Percentiles rank a stretch among this genome's conserved stretches.
Conservation (phyloP, 2,797 vertebrate genomes). For the Heteromormyrus szaboi region DNA sequence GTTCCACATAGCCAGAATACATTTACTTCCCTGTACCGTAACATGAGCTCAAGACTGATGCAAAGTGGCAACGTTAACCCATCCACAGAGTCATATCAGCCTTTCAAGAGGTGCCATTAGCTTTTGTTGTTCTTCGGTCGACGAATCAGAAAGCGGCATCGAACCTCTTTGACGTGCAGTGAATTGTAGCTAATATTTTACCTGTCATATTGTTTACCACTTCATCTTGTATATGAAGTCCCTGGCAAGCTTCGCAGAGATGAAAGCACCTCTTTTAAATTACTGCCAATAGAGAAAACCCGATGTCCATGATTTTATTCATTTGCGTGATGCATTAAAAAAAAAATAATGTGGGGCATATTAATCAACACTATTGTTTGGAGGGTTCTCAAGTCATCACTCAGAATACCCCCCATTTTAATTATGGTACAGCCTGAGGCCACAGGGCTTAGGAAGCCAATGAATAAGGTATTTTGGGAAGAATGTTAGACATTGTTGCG, state of each 20-base stretch:
- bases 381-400: background rate
- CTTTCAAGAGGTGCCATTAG: background rate
- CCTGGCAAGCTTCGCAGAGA: background rate
- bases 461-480: background rate
- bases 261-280: background rate
- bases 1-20: background rate
- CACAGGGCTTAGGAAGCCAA: background rate
- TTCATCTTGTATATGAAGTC: background rate
- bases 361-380: constrained; percentile 1
- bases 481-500: background rate
- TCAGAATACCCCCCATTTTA: background rate
- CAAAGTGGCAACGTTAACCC: background rate
- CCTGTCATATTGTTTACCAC: background rate
- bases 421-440: background rate
- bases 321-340: background rate
- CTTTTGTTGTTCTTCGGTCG: background rate
- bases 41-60: background rate
- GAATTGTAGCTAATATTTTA: background rate
- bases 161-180: background rate
- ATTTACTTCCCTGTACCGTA: background rate
- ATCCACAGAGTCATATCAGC: background rate
- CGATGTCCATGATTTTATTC: background rate
- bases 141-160: background rate
- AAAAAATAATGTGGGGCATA: background rate
- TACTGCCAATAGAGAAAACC: background rate